Evolutionary conservation across 2,888 invertebrate genomes (phyloP).

Genomic region (Priocnemis perturbator): DNA sequence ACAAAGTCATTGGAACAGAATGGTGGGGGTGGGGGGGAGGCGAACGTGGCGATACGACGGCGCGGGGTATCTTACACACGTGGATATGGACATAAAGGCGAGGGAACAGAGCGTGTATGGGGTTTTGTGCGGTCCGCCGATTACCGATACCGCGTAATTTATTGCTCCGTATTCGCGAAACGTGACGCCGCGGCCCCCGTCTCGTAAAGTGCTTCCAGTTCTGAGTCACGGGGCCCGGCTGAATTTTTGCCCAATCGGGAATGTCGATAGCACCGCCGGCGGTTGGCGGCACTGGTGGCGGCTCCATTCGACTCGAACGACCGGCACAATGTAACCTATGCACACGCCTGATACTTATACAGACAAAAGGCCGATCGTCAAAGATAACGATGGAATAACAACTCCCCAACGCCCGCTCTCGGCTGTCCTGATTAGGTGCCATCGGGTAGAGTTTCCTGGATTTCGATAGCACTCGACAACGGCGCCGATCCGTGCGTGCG

Average conservation of each 20-base stretch:
- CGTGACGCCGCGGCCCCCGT: conserved; percentile 67
- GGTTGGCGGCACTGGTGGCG: conserved; percentile 35
- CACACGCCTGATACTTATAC: conserved; percentile 13
- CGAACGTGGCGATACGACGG: not conserved
- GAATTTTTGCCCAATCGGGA: conserved; percentile 70
- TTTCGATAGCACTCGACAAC: not conserved
- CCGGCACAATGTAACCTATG: conserved; percentile 4
- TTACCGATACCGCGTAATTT: conserved; percentile 72
- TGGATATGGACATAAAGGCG: not conserved
- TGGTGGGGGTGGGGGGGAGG: too few relatives aligned
- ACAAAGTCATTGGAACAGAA: conserved; percentile 2
- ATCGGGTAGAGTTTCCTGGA: not conserved
- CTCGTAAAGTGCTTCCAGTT: conserved; percentile 72
- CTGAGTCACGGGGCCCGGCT: conserved; percentile 64
- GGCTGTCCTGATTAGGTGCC: conserved; percentile 7
- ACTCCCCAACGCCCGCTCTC: conserved; percentile 48
- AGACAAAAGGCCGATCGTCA: conserved; percentile 39
- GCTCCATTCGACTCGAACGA: conserved; percentile 49
- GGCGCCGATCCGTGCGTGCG: too few relatives aligned
- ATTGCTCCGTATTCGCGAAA: conserved; percentile 68
- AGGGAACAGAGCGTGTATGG: conserved; percentile 41
- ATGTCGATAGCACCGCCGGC: conserved; percentile 63
- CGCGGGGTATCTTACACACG: too few relatives aligned
- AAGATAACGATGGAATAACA: conserved; percentile 52
- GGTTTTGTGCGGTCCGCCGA: conserved; percentile 63